phyloP scores from a whole-genome alignment of 2,888 invertebrate species.

The Cantharis lateralis region DNA sequence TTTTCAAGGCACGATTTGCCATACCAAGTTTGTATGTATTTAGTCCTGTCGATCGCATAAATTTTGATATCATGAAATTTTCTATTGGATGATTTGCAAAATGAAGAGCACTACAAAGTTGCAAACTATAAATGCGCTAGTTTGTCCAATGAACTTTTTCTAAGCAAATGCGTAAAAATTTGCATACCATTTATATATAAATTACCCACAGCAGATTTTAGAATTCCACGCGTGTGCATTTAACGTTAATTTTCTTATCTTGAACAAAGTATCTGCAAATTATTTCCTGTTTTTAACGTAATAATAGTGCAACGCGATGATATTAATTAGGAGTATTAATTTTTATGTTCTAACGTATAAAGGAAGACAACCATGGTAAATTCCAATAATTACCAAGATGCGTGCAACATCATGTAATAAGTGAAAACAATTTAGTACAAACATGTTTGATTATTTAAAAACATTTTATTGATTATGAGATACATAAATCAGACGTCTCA shows the following conservation, averaged over 20 bases:
- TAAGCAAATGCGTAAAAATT: background rate
- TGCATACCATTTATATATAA: background rate
- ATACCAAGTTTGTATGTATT: slow-evolving; percentile 15
- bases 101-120: background rate
- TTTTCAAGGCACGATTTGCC: slow-evolving; percentile 24
- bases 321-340: background rate
- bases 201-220: background rate
- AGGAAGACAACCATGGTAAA: background rate
- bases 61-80: background rate
- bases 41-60: background rate
- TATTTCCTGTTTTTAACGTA: background rate
- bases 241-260: background rate
- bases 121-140: background rate
- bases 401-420: background rate
- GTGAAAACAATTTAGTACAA: background rate
- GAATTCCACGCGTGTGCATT: background rate
- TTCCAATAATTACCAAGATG: background rate
- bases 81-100: background rate
- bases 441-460: background rate
- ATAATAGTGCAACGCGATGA: background rate
- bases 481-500: slow-evolving; percentile 16
- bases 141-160: background rate
- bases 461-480: background rate
- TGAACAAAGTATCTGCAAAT: background rate
- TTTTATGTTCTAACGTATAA: background rate